Conservation (phyloP, 2,888 invertebrate species). For the Balanococcus diminutus region DNA sequence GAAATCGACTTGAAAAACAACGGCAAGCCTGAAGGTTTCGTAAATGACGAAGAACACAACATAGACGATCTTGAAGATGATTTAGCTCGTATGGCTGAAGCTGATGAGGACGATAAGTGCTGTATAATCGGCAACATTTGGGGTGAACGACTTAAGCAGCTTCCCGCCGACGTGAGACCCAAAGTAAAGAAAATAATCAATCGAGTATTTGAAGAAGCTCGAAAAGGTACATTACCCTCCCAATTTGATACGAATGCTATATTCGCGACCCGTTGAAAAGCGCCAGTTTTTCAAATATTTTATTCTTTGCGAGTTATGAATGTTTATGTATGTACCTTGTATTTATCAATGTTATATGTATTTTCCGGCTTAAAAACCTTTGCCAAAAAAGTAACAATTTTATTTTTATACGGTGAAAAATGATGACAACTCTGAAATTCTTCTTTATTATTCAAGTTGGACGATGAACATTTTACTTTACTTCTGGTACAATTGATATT, state of each 20-base stretch:
- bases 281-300: not conserved
- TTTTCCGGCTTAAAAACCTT: not conserved
- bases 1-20: slow-evolving; percentile 14
- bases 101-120: slow-evolving; percentile 39
- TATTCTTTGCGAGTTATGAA: not conserved
- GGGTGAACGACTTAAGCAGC: slow-evolving; percentile 35
- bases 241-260: not conserved
- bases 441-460: no score
- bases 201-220: slow-evolving; percentile 34
- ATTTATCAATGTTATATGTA: no score
- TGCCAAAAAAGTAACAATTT: not conserved
- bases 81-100: slow-evolving; percentile 8
- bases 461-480: no score
- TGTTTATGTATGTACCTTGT: not conserved
- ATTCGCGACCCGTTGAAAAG: not conserved
- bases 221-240: slow-evolving; percentile 4
- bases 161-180: not conserved
- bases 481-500: no score
- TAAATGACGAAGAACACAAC: not conserved
- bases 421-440: no score
- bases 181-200: slow-evolving; percentile 15
- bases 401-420: no score
- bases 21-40: not conserved
- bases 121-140: slow-evolving; percentile 21
- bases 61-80: slow-evolving; percentile 18